Evolutionary conservation across 2,797 vertebrate species (phyloP).

Genomic region (Anabas testudineus): DNA sequence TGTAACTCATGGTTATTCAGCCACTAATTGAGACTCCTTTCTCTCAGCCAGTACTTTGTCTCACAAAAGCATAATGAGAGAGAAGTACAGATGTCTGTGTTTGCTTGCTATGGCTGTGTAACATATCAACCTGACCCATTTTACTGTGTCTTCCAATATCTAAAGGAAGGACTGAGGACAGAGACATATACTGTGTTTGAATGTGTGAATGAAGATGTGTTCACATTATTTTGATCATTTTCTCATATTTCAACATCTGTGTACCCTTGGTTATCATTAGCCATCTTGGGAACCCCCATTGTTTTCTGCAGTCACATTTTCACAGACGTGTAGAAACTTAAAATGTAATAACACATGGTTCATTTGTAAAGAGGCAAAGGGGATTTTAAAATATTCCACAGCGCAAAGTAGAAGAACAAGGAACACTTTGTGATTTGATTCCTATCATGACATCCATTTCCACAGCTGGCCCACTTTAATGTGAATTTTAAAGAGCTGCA

Average conservation of each 20-base stretch:
- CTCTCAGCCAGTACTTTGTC: constrained; percentile 43
- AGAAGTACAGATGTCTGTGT: not conserved
- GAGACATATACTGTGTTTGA: not conserved
- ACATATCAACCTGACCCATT: not conserved
- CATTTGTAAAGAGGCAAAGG: not conserved
- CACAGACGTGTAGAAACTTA: not conserved
- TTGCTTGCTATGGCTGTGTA: not conserved
- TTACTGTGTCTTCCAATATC: not conserved
- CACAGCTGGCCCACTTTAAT: constrained; percentile 58
- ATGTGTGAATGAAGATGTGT: not conserved
- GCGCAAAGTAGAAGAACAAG: constrained; percentile 24
- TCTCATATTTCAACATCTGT: not conserved
- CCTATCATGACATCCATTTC: constrained; percentile 44
- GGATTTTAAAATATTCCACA: constrained; percentile 10
- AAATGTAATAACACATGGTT: not conserved
- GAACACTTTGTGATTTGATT: constrained; percentile 16
- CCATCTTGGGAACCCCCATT: not conserved
- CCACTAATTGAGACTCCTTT: constrained; percentile 41
- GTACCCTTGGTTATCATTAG: not conserved
- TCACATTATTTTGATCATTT: not conserved
- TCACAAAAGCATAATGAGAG: constrained; percentile 29
- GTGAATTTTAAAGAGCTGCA: constrained; percentile 38
- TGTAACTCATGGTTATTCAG: constrained; percentile 37
- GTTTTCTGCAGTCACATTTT: not conserved
- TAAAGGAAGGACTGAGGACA: not conserved